Percentiles rank a stretch among this genome's conserved stretches.
phyloP scores from a whole-genome alignment of 1,140 invertebrate genomes.

The Rhyacophila brunnea region DNA sequence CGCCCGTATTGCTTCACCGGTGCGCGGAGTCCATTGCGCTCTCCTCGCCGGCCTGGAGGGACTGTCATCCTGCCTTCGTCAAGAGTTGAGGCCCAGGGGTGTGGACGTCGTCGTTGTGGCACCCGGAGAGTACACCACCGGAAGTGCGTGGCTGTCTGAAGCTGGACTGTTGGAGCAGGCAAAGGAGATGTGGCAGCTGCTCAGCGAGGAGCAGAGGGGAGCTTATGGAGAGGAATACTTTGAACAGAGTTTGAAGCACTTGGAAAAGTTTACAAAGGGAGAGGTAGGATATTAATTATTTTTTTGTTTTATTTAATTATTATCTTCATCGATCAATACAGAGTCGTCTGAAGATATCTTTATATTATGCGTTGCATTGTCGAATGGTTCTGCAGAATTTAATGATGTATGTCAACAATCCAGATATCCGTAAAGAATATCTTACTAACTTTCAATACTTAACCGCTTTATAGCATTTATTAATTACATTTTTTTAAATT shows the following conservation, averaged over 20 bases:
- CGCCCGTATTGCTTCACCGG: constrained; percentile 73
- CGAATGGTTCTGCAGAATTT: no score
- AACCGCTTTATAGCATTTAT: no score
- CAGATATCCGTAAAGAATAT: no score
- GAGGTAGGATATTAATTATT: constrained; percentile 31
- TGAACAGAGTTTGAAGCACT: constrained; percentile 69
- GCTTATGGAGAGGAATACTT: constrained; percentile 80
- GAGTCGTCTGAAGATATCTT: no score
- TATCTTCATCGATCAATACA: no score
- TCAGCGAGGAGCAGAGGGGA: constrained; percentile 71
- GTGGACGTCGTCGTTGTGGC: constrained; percentile 78
- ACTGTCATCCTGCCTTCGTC: constrained; percentile 74
- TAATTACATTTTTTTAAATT: no score
- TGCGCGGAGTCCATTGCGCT: constrained; percentile 77
- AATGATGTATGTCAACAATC: no score
- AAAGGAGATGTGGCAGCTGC: constrained; percentile 74
- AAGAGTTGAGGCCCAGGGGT: constrained; percentile 75
- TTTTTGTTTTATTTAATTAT: no score
- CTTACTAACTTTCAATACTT: no score
- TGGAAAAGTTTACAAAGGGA: constrained; percentile 74
- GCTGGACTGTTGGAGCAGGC: constrained; percentile 71
- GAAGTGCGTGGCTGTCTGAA: constrained; percentile 73
- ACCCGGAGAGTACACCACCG: constrained; percentile 76
- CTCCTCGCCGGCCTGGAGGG: constrained; percentile 76
- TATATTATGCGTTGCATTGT: no score